phyloP scores from a whole-genome alignment of 2,113 vertebrate species.

The Elachura formosa region DNA sequence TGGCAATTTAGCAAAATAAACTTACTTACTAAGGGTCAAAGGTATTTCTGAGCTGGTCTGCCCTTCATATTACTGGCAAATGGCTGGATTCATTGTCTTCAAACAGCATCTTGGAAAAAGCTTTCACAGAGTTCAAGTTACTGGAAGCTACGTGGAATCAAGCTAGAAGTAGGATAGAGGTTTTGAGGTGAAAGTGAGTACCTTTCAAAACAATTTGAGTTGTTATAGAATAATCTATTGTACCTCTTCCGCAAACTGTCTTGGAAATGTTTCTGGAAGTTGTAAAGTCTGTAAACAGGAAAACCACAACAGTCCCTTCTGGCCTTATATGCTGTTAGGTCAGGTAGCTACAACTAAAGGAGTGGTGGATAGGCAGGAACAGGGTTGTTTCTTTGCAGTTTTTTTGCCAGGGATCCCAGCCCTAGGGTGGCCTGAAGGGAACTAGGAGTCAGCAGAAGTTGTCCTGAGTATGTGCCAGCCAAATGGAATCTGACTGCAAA shows the following conservation, averaged over 20 bases:
- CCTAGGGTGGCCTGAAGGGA: neutral
- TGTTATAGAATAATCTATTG: neutral
- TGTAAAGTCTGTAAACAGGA: neutral
- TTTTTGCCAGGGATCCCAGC: neutral
- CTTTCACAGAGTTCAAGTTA: neutral
- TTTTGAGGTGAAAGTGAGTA: neutral
- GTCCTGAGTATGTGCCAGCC: neutral
- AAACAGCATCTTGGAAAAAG: neutral
- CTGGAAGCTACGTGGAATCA: neutral
- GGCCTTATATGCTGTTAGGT: neutral
- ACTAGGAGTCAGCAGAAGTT: slow-evolving; percentile 16
- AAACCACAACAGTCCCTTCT: neutral
- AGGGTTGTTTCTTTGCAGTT: neutral
- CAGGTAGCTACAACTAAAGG: neutral
- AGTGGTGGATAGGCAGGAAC: neutral
- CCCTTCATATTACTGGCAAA: neutral
- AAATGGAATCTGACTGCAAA: slow-evolving; percentile 19
- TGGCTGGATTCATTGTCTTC: neutral
- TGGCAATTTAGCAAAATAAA: neutral
- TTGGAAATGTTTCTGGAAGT: neutral
- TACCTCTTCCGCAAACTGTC: neutral
- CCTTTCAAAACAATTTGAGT: neutral
- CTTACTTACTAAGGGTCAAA: neutral
- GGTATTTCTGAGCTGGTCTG: neutral
- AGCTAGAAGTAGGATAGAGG: neutral